Evolutionary conservation across 1,140 invertebrate species (phyloP), one percentile per base, ranked within the genome.

Genomic region (Drosophila oshimai): DNA sequence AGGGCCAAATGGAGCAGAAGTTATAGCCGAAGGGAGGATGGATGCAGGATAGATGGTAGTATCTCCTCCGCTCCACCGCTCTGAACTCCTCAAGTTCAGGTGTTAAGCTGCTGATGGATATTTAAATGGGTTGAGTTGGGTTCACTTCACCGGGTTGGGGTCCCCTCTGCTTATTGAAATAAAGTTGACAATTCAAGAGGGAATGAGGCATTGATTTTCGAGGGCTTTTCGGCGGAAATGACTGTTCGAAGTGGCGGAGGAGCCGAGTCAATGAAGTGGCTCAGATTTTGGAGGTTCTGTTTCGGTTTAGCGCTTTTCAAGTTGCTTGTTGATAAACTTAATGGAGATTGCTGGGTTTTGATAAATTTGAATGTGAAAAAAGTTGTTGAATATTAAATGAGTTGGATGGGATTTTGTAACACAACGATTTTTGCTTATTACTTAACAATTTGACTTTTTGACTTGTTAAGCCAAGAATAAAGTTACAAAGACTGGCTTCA

Each of bases 61-160:
- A n/a, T n/a, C n/a, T n/a, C n/a, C n/a, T n/a, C n/a, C n/a, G n/a
- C n/a, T 2, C 34, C 22, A 20, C 24, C 29, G 10, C 20, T 7
- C 9, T n/a, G 9, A 10, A n/a, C 28, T 53, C 28, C 45, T 18
- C 22, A 5, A 18, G 18, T 50, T 71, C 64, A 74, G 75, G 75
- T 86, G 79, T 86, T 84, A 83, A 86, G 75, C 70, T 80, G 60
- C 55, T 61, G 70, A 74, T 74, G 54, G 57, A 79, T 69, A 86
- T 86, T 71, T 72, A 73, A 72, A 72, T 72, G 68, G 68, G 65
- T 70, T 70, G 36, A 34, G 42, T 58, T 18, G n/a, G 36, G 41
- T 54, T 55, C 53, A 36, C 18, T 50, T n/a, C n/a, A n/a, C n/a
- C n/a, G n/a, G n/a, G n/a, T n/a, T n/a, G 9, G 3, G 26, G 9